A percentile compares a stretch with the other conserved stretches of the same genome.
Evolutionary conservation across 2,888 invertebrate genomes (phyloP).

Genomic region (Phragmatobia fuliginosa): DNA sequence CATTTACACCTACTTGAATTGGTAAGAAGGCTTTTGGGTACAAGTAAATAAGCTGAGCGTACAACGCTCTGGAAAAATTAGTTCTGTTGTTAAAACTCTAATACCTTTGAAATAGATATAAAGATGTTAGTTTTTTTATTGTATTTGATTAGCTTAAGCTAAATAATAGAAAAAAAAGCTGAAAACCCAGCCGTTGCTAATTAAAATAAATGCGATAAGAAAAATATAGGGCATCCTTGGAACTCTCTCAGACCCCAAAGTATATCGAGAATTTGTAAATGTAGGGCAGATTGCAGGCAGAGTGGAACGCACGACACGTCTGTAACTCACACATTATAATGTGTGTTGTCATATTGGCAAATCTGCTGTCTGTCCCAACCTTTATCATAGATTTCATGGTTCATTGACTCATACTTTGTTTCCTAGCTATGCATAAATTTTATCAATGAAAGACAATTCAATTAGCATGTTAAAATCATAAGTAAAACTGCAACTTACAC

Average conservation of each 20-base stretch:
- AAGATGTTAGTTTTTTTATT: background rate
- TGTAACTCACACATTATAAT: background rate
- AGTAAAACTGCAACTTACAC: background rate
- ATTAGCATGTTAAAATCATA: background rate
- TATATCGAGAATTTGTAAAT: background rate
- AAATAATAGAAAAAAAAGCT: background rate
- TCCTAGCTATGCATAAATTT: background rate
- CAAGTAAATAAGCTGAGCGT: background rate
- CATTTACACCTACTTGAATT: background rate
- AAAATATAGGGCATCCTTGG: background rate
- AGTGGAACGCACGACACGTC: background rate
- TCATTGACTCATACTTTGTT: background rate
- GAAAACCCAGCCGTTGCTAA: background rate
- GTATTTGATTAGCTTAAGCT: background rate
- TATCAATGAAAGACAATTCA: background rate
- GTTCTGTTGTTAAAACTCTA: background rate
- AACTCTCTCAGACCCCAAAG: background rate
- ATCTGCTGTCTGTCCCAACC: background rate
- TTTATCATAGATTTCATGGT: background rate
- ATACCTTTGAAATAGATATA: background rate
- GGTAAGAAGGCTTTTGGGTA: background rate
- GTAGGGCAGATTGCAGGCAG: background rate
- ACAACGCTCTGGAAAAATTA: background rate
- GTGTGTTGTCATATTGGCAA: background rate
- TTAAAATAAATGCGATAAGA: background rate